Evolutionary conservation across 2,113 vertebrate genomes (phyloP), one percentile per base, ranked within the genome.

Genomic region (Pandion haliaetus): DNA sequence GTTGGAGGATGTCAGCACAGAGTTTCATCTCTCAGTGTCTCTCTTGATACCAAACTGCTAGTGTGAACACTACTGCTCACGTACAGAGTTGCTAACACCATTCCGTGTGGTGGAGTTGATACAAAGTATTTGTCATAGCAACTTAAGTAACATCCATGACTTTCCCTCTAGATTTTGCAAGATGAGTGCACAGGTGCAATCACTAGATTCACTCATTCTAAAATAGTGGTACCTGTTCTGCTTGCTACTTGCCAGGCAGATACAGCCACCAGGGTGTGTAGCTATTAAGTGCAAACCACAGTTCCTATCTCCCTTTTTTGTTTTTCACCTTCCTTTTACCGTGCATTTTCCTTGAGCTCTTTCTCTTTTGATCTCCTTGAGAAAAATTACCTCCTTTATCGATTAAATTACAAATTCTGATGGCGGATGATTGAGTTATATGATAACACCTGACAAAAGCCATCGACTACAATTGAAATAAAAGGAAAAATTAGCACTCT

Each of bases 351-450:
- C 81, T 94, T 81, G 50, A 84, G 65, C 49, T 93, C 59, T 86
- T 92, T 91, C 74, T 84, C 59, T 69, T 88, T 78, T 54, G 57
- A 89, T 86, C 65, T 96, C 86, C 89, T 88, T 92, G 71, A 93
- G 71, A 87, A 97, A 96, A 94, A 91, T 52, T 55, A 25, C 69
- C 66, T 95, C 61, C 44, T 70, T 90, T 95, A 97, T 89, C 96
- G 97, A 97, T 97, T 96, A 96, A 97, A 96, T 95, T 95, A 96
- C 81, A 88, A 92, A 96, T 97, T 94, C 94, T 86, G 86, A 7
- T 61, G 82, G 65, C 2, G 0, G 44, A 57, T 92, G 94, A 97
- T 88, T 95, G 90, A 97, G 94, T 96, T 96, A 94, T 92, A 77
- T 70, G 71, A 96, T 96, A 97, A 88, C 63, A 94, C 79, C 90